Conservation (phyloP, 1,140 invertebrate species). For the Potamilus streckersoni region DNA sequence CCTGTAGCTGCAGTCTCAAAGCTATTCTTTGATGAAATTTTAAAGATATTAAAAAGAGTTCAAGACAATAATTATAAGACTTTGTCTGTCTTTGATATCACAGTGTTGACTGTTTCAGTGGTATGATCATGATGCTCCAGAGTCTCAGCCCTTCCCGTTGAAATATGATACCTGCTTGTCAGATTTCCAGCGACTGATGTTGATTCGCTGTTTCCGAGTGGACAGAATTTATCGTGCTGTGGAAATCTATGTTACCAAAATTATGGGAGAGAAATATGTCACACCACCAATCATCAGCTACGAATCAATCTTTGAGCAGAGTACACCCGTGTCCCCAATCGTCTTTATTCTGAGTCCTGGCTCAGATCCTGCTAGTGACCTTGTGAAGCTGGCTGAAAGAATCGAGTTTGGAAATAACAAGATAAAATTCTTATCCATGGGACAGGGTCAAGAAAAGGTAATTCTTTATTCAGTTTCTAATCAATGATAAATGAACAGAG, state of each 20-base stretch:
- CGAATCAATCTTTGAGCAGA: conserved; percentile 85
- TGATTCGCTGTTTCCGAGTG: conserved; percentile 86
- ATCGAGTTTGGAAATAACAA: conserved; percentile 78
- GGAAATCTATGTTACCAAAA: conserved; percentile 81
- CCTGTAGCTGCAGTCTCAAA: too few relatives aligned
- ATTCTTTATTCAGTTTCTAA: conserved; percentile 2
- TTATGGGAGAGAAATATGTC: conserved; percentile 87
- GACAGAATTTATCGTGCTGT: conserved; percentile 87
- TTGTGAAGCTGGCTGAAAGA: conserved; percentile 87
- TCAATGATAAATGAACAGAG: too few relatives aligned
- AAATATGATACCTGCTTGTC: conserved; percentile 74
- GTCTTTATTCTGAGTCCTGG: conserved; percentile 90
- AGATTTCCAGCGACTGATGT: conserved; percentile 82
- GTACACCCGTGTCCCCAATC: conserved; percentile 81
- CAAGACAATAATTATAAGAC: too few relatives aligned
- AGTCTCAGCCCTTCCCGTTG: conserved; percentile 76
- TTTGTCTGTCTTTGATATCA: neutral
- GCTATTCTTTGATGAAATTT: too few relatives aligned
- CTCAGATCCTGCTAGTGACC: conserved; percentile 86
- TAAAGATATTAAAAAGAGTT: too few relatives aligned
- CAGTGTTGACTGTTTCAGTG: conserved; percentile 73
- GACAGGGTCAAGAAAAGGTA: conserved; percentile 88
- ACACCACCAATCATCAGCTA: conserved; percentile 86
- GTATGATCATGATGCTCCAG: conserved; percentile 84
- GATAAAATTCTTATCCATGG: conserved; percentile 86